A percentile compares a stretch with the other conserved stretches of the same genome.
phyloP scores from a whole-genome alignment of 2,113 vertebrate species.

The Neopipo cinnamomea region DNA sequence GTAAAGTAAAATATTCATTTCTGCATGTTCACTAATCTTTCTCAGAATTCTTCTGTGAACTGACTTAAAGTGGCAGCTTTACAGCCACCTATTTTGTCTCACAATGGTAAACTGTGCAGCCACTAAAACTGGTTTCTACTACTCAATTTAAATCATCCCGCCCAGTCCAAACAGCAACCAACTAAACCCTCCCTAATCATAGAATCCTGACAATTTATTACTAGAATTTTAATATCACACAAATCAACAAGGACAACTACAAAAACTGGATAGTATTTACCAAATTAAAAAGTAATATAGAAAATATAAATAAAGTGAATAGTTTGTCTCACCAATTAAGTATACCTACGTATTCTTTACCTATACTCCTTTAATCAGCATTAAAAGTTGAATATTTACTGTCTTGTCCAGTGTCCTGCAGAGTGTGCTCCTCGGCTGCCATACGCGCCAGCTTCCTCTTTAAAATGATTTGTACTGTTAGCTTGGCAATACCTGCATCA shows the following conservation, averaged over 20 bases:
- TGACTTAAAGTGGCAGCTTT: slow-evolving; percentile 80
- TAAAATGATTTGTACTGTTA: slow-evolving; percentile 94
- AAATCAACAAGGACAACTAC: slow-evolving; percentile 89
- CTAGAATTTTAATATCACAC: slow-evolving; percentile 84
- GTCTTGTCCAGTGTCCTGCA: slow-evolving; percentile 98
- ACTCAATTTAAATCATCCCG: slow-evolving; percentile 80
- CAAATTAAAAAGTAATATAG: slow-evolving; percentile 87
- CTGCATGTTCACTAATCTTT: slow-evolving; percentile 76
- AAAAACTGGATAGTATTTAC: slow-evolving; percentile 87
- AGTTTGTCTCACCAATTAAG: slow-evolving; percentile 99
- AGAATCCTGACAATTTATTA: slow-evolving; percentile 77
- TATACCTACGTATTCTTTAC: slow-evolving; percentile 99
- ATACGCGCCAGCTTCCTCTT: slow-evolving; percentile 92
- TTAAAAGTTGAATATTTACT: slow-evolving; percentile 99
- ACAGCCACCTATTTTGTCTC: slow-evolving; percentile 77
- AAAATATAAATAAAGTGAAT: slow-evolving; percentile 95
- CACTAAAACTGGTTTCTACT: slow-evolving; percentile 78
- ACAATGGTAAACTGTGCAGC: slow-evolving; percentile 77
- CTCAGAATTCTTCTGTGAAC: slow-evolving; percentile 76
- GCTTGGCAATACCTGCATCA: slow-evolving; percentile 90
- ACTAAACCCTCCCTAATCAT: slow-evolving; percentile 85
- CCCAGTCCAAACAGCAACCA: slow-evolving; percentile 86
- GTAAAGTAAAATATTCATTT: slow-evolving; percentile 73
- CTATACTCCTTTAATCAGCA: slow-evolving; percentile 99
- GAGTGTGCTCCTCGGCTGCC: slow-evolving; percentile 96